Base-by-base conservation (phyloP, 1,140 invertebrate genomes). In the Choristoneura fumiferana region DNA sequence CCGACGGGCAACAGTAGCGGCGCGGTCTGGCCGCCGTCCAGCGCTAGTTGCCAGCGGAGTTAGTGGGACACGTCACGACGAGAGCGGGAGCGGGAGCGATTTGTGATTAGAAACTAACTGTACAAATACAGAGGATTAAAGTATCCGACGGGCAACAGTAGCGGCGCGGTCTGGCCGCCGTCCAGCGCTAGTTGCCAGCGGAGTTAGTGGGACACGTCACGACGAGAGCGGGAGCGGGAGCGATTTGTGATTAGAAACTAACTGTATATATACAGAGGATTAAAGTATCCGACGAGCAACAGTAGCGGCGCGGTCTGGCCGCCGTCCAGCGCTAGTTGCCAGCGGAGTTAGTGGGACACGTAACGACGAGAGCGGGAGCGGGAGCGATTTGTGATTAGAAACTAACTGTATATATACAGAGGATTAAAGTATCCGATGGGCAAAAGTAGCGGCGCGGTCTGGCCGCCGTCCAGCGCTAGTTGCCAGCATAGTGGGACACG, bases 81-180 rank as follows among this genome's bases (percentile, higher is more conserved):
- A 0, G 15, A 15, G 12, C 22, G 22, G 22, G 22, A 29, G 22
- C 22, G 22, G 22, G 22, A 29, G 22, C 22, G 22, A 6, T 3
- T 29, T 40, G 39, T 14, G 15, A 40, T 40, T 40, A 40, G n/a
- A n/a, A n/a, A n/a, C n/a, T n/a, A n/a, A n/a, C n/a, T n/a, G n/a
- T n/a, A n/a, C n/a, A n/a, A n/a, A n/a, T n/a, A n/a, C n/a, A n/a
- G n/a, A n/a, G 39, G 39, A 40, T 12, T 40, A 40, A 40, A 40
- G 39, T 40, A 40, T 40, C 39, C 39, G 39, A 8, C 39, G 39
- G 39, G 39, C 39, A 18, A 40, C 39, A 40, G 39, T 9, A n/a
- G n/a, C n/a, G 15, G 39, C 39, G 39, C 15, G 39, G 39, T 40
- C 39, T 40, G 39, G 39, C 39, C 39, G 13, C 39, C 8, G 39